Conservation (phyloP, 2,113 vertebrate genomes). For the Neofelis nebulosa region DNA sequence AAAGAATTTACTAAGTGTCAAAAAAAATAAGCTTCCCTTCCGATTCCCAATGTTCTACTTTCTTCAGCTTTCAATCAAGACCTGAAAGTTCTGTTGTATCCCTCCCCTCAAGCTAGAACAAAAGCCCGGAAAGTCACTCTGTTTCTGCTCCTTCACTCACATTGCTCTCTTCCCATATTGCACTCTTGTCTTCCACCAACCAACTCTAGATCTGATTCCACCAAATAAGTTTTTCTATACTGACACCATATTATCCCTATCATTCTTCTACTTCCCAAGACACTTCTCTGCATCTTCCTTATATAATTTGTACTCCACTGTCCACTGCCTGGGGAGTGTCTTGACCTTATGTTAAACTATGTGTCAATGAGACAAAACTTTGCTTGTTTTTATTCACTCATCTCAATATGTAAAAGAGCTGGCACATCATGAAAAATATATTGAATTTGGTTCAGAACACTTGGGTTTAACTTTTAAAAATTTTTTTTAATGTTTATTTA, state of each 20-base stretch:
- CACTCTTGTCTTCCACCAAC: not conserved
- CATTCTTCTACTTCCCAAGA: not conserved
- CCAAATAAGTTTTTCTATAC: not conserved
- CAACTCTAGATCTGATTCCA: not conserved
- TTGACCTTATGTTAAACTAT: not conserved
- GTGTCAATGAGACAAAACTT: not conserved
- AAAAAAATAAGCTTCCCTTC: not conserved
- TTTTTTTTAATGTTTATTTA: too few relatives aligned
- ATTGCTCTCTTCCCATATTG: not conserved
- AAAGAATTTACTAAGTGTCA: constrained; percentile 36
- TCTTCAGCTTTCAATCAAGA: constrained; percentile 3
- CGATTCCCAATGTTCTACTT: not conserved
- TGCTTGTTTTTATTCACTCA: not conserved
- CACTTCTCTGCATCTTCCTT: not conserved
- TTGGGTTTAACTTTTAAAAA: not conserved
- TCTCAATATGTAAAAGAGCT: not conserved
- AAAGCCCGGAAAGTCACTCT: not conserved
- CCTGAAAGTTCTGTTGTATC: not conserved
- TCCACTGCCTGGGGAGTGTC: not conserved
- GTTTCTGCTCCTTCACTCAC: not conserved
- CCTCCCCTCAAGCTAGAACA: not conserved
- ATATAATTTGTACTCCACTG: not conserved
- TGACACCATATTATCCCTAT: not conserved
- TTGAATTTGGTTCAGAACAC: not conserved
- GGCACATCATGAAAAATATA: not conserved